phyloP scores from a whole-genome alignment of 1,140 invertebrate species.

The Lasioglossum albipes region DNA sequence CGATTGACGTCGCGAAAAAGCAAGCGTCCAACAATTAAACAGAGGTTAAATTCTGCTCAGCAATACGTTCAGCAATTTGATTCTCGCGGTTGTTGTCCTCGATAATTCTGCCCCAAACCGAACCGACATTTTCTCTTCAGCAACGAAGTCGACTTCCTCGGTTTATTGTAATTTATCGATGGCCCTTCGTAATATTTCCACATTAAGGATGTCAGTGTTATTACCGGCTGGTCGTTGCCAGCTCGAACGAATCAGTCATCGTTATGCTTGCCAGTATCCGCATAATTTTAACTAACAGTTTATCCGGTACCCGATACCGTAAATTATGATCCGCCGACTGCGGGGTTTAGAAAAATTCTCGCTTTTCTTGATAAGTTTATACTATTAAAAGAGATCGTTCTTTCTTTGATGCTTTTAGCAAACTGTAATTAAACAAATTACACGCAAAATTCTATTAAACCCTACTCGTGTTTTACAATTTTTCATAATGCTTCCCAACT shows the following conservation, averaged over 20 bases:
- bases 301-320: slow-evolving; percentile 41
- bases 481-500: too few relatives aligned
- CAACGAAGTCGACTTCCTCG: slow-evolving; percentile 41
- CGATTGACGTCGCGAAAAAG: not conserved
- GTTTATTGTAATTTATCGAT: slow-evolving; percentile 71
- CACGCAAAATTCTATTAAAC: too few relatives aligned
- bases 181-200: slow-evolving; percentile 62
- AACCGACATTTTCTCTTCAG: slow-evolving; percentile 39
- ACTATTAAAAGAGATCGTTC: too few relatives aligned
- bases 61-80: slow-evolving; percentile 13
- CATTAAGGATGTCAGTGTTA: slow-evolving; percentile 49
- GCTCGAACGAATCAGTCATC: slow-evolving; percentile 66
- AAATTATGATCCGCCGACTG: not conserved
- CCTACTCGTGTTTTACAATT: too few relatives aligned
- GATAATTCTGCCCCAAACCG: not conserved
- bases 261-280: slow-evolving; percentile 58
- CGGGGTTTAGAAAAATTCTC: too few relatives aligned
- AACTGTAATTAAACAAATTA: too few relatives aligned
- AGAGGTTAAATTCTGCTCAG: not conserved
- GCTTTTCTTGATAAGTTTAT: too few relatives aligned
- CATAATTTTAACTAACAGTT: slow-evolving; percentile 71
- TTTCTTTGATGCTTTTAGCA: too few relatives aligned
- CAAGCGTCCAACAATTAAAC: not conserved
- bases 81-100: slow-evolving; percentile 7
- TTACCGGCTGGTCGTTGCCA: slow-evolving; percentile 41